A percentile compares a stretch with the other conserved stretches of the same genome.
These are phyloP conservation scores for Bactericera cockerelli DNA, from an alignment of 1,140 invertebrate species.

Conservation along the genomic window DNA sequence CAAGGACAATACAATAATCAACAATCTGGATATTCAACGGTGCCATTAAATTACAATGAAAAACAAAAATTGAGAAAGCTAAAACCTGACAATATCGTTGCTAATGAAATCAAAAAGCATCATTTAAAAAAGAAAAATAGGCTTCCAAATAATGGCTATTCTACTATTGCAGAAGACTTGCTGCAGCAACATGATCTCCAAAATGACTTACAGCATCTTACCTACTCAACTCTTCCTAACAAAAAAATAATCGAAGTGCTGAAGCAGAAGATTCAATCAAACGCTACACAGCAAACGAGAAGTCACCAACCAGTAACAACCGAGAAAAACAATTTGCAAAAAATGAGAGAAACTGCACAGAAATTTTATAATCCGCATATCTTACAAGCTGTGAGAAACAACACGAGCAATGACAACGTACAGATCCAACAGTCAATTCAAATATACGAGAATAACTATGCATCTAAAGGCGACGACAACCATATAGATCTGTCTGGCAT, in stretches of 20 bases:
- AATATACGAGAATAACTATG: constrained; percentile 1
- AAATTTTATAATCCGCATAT: constrained; percentile 7
- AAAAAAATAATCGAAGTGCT: background rate
- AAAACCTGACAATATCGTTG: background rate
- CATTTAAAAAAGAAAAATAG: constrained; percentile 6
- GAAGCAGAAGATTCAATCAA: background rate
- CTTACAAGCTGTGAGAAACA: constrained; percentile 3
- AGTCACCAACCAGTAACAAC: background rate
- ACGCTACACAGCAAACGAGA: background rate
- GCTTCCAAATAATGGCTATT: background rate
- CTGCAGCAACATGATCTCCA: background rate
- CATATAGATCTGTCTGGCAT: constrained; percentile 1
- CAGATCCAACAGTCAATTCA: background rate
- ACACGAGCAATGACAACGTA: background rate
- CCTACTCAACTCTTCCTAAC: background rate
- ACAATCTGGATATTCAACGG: background rate
- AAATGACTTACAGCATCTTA: background rate
- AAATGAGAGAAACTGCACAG: constrained; percentile 4
- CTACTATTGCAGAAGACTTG: background rate
- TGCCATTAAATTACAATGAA: background rate
- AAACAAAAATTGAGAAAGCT: background rate
- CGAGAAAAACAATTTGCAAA: background rate
- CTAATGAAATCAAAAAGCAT: background rate
- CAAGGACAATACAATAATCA: background rate
- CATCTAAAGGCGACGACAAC: background rate